phyloP scores from a whole-genome alignment of 2,888 invertebrate genomes.

The Dynastes maya region DNA sequence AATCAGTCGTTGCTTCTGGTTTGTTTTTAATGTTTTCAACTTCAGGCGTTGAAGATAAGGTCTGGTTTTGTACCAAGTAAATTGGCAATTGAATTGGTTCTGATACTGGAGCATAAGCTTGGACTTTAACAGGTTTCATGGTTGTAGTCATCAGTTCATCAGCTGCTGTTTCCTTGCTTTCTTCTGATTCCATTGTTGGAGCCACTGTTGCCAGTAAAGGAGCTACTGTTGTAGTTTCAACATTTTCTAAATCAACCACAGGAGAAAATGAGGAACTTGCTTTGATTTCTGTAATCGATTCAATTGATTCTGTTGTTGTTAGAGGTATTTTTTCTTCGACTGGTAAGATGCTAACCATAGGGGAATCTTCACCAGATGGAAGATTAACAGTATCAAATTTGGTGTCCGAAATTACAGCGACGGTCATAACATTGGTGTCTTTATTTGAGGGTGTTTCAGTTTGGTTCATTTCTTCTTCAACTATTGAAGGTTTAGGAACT shows the following conservation, averaged over 20 bases:
- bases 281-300: conserved; percentile 3
- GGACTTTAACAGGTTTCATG: conserved; percentile 25
- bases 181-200: neutral
- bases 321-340: conserved; percentile 12
- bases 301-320: neutral
- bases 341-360: conserved; percentile 23
- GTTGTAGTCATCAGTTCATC: neutral
- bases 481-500: neutral
- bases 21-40: neutral
- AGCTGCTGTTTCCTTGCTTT: neutral
- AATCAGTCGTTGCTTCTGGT: neutral
- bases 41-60: neutral
- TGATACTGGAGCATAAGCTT: conserved; percentile 31
- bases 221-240: neutral
- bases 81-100: conserved; percentile 16
- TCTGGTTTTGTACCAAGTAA: conserved; percentile 1
- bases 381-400: conserved; percentile 40
- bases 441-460: neutral
- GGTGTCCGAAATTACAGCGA: conserved; percentile 38
- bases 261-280: neutral
- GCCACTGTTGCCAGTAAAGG: neutral
- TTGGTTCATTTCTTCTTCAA: conserved; percentile 24
- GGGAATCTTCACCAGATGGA: conserved; percentile 10
- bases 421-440: conserved; percentile 22
- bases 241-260: neutral